phyloP scores from a whole-genome alignment of 2,888 invertebrate genomes.

The Ecdyonurus torrentis region DNA sequence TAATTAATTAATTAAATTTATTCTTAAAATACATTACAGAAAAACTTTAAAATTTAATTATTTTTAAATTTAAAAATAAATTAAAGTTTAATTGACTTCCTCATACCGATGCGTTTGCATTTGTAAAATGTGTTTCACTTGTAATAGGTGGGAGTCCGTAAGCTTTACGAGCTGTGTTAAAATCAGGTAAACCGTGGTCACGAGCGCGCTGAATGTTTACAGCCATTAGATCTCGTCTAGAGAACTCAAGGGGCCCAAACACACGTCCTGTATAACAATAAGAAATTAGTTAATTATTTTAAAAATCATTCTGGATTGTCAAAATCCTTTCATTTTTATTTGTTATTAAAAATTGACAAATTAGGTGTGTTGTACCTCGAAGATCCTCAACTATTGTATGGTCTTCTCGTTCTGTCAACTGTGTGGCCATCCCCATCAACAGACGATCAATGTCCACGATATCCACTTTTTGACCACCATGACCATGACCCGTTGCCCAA shows the following conservation, averaged over 20 bases:
- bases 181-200: slow-evolving; percentile 41
- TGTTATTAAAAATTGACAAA: too few relatives aligned
- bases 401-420: slow-evolving; percentile 36
- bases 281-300: background rate
- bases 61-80: too few relatives aligned
- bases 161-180: slow-evolving; percentile 35
- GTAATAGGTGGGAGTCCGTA: slow-evolving; percentile 25
- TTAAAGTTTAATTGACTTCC: too few relatives aligned
- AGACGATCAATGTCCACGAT: slow-evolving; percentile 29
- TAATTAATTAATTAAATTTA: too few relatives aligned
- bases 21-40: too few relatives aligned
- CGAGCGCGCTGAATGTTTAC: slow-evolving; percentile 37
- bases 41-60: too few relatives aligned
- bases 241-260: slow-evolving; percentile 39
- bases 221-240: slow-evolving; percentile 38
- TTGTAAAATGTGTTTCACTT: slow-evolving; percentile 20
- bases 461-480: background rate
- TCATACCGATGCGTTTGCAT: too few relatives aligned
- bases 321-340: too few relatives aligned
- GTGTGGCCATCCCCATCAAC: slow-evolving; percentile 36
- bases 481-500: background rate
- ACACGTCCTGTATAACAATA: slow-evolving; percentile 22
- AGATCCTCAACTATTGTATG: slow-evolving; percentile 38
- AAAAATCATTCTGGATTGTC: background rate
- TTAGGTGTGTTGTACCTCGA: too few relatives aligned